These are phyloP conservation scores for Sarotherodon lohbergeri DNA, from an alignment of 2,113 vertebrate genomes.

Conservation along the genomic window DNA sequence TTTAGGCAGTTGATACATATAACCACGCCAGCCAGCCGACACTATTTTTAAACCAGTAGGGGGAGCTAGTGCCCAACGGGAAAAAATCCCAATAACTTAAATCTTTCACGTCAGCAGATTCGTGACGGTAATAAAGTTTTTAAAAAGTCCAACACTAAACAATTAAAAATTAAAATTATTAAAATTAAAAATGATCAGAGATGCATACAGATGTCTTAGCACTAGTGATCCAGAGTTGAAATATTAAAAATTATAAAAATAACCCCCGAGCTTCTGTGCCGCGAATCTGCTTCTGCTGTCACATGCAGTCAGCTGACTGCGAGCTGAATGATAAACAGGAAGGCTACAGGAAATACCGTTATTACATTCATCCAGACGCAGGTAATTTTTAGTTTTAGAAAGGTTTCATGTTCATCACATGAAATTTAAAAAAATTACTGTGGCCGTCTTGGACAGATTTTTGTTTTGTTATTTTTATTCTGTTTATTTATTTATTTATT, in stretches of 20 bases:
- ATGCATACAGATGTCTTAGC: neutral
- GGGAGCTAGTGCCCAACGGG: neutral
- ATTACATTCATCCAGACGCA: neutral
- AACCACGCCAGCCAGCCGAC: neutral
- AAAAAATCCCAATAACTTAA: neutral
- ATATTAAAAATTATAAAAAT: neutral
- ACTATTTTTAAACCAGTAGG: neutral
- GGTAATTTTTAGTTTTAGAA: neutral
- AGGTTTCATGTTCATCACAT: neutral
- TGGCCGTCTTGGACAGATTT: neutral
- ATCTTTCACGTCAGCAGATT: neutral
- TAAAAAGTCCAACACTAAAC: neutral
- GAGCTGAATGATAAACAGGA: constrained; percentile 37
- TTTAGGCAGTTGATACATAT: neutral
- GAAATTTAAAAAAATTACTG: rapidly evolving
- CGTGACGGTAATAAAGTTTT: neutral
- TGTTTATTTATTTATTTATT: neutral
- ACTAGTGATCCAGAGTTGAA: neutral
- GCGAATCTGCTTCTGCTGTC: constrained; percentile 28
- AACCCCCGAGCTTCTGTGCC: neutral
- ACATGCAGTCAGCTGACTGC: neutral
- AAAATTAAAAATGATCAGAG: neutral
- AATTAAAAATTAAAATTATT: too few relatives aligned
- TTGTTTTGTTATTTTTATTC: neutral
- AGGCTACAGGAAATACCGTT: neutral